Percentiles rank a stretch among this genome's conserved stretches.
Evolutionary conservation across 2,888 invertebrate genomes (phyloP).

Genomic region (Drosophila fulvimacula): DNA sequence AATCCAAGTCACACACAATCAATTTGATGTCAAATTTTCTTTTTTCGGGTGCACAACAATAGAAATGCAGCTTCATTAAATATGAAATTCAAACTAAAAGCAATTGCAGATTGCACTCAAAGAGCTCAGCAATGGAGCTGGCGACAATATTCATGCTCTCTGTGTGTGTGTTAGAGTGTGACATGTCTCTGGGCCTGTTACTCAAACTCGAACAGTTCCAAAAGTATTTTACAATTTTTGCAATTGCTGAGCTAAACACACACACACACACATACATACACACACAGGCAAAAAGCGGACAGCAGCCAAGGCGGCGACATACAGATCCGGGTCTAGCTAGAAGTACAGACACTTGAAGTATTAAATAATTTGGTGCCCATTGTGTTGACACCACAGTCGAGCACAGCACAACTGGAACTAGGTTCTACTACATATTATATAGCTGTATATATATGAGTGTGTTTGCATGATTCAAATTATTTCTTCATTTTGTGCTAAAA

Average conservation of each 20-base stretch:
- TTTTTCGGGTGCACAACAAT: conserved; percentile 63
- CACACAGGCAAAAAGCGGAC: conserved; percentile 25
- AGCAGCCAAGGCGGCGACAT: conserved; percentile 50
- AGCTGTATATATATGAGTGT: conserved; percentile 23
- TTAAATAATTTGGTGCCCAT: conserved; percentile 81
- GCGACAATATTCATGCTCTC: conserved; percentile 31
- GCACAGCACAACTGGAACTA: conserved; percentile 40
- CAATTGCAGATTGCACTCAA: conserved; percentile 60
- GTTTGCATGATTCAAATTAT: conserved; percentile 69
- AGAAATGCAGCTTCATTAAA: conserved; percentile 75
- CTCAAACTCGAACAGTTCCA: conserved; percentile 14
- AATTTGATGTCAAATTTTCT: conserved; percentile 53
- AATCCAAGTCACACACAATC: conserved; percentile 47
- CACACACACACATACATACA: not conserved
- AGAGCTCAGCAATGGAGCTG: conserved; percentile 10
- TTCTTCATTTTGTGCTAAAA: conserved; percentile 75
- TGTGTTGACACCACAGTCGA: conserved; percentile 70
- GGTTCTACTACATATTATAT: conserved; percentile 6
- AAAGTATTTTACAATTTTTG: conserved; percentile 61
- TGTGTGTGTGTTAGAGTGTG: conserved; percentile 15
- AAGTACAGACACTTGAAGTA: conserved; percentile 72
- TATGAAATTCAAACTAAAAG: conserved; percentile 77
- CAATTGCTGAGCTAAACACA: conserved; percentile 48
- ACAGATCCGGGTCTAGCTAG: conserved; percentile 7
- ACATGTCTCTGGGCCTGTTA: conserved; percentile 41